Conservation (phyloP, 2,888 invertebrate species). For the Helobdella robusta region DNA sequence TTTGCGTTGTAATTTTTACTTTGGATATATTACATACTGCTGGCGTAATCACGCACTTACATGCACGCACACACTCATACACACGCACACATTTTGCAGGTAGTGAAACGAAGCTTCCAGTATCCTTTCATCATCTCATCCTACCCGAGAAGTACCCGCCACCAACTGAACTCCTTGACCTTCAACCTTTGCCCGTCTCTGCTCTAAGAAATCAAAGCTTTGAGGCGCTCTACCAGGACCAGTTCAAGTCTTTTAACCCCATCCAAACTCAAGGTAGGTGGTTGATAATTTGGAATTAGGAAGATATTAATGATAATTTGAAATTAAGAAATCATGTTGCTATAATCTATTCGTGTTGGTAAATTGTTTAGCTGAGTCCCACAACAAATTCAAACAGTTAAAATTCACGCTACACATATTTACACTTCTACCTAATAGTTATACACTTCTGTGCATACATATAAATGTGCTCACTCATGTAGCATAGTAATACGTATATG, state of each 20-base stretch:
- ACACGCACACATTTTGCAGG: too few relatives aligned
- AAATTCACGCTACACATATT: too few relatives aligned
- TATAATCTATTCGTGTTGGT: not conserved
- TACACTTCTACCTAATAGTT: too few relatives aligned
- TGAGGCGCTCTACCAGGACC: slow-evolving; percentile 73
- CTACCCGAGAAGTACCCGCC: slow-evolving; percentile 95
- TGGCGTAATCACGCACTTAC: not conserved
- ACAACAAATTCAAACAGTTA: not conserved
- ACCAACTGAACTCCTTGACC: slow-evolving; percentile 87
- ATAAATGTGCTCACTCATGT: too few relatives aligned
- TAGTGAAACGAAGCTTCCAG: slow-evolving; percentile 87
- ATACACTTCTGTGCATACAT: too few relatives aligned
- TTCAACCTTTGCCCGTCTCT: slow-evolving; percentile 84
- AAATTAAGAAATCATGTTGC: not conserved
- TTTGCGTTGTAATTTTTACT: not conserved
- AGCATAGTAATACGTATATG: too few relatives aligned
- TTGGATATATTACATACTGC: not conserved
- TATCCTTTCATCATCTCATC: slow-evolving; percentile 91
- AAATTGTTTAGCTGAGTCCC: not conserved
- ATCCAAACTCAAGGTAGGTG: slow-evolving; percentile 79
- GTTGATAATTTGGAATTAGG: not conserved
- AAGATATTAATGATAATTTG: not conserved
- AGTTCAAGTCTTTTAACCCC: slow-evolving; percentile 89
- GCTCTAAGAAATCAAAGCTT: slow-evolving; percentile 78
- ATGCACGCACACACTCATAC: too few relatives aligned